Base-by-base conservation (phyloP, 2,113 vertebrate species). In the Lutjanus erythropterus region DNA sequence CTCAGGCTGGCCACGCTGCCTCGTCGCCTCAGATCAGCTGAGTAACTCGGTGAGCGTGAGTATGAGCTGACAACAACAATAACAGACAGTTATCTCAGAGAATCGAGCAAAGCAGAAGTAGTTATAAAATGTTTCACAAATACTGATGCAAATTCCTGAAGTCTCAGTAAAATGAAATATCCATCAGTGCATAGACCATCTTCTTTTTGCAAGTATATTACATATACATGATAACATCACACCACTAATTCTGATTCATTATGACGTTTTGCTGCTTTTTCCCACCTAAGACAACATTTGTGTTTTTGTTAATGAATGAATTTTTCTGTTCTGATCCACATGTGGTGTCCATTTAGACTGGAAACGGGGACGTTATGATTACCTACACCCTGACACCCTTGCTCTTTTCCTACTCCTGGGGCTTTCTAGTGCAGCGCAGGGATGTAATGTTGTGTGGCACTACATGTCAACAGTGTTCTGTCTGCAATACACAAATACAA, bases 41-140 rank as follows among this genome's bases (percentile, higher is more conserved):
- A 97, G 44, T 95, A 95, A 90, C 95, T 97, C 69, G 89, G 93
- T 39, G 97, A 99, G 67, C 94, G 95, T 0, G 97, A 97, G 81
- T 95, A 97, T 5, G 96, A 97, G 91, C 97, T 99, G 81, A 4
- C 71, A 68, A 86, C 0, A 62, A 64, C n/a, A 73, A 58, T 72
- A 60, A 72, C 60, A 78, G 9, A 46, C 31, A 44, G 15, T 79
- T 59, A 62, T 8, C n/a, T 3, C 9, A 21, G 23, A 9, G 16
- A 55, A 25, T 21, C 1, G 16, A 61, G 59, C 64, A n/a, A 35
- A 44, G 41, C 11, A 12, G 10, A 27, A 21, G 56, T 6, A 19
- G 65, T 19, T 27, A n/a, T 15, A 14, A n/a, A 23, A 42, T 31
- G 21, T 46, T 29, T 9, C 16, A 15, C 9, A 11, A 1, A 19